Base-by-base conservation (phyloP, 2,888 invertebrate species). In the Abrostola tripartita region DNA sequence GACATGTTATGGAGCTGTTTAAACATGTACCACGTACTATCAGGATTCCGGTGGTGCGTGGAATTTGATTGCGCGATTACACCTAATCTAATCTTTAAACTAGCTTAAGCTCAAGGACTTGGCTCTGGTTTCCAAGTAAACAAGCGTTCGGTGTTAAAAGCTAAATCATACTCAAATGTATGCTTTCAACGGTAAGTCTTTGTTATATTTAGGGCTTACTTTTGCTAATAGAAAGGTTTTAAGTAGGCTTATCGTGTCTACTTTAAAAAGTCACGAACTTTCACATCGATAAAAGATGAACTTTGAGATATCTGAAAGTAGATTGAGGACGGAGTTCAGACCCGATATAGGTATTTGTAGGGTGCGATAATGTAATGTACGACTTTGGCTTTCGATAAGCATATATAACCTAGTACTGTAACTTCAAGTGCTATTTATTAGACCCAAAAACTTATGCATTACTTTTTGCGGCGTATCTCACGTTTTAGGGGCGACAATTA, bases 1-100 rank as follows among this genome's bases (percentile, higher is more conserved):
- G 72, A 53, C 70, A 69, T 62, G 53, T 54, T 62, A 70, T 49
- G 42, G 58, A 72, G 69, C 65, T 57, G 65, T 78, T 65, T 58
- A 62, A 53, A 68, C 52, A 35, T 58, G 62, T 61, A 53, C 52
- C 9, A 14, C 44, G 8, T 47, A 49, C 42, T 57, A 8, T 49
- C 24, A 66, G 40, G 52, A 61, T 56, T 52, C 62, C 56, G 56
- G 51, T 60, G 42, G 14, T 41, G 50, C 44, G 51, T 50, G 12
- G 56, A 59, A 55, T 55, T 54, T 24, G 41, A 70, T 68, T 65
- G 59, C 12, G 35, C 66, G 68, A 71, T 71, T 71, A 57, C 11
- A 40, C 11, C 54, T 70, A 65, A 72, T 76, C 68, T 74, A 59
- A 68, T 70, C 68, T 63, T 67, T 50, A 42, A 44, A 59, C 47